phyloP scores from a whole-genome alignment of 2,797 vertebrate genomes.

The Crenuchus spilurus region DNA sequence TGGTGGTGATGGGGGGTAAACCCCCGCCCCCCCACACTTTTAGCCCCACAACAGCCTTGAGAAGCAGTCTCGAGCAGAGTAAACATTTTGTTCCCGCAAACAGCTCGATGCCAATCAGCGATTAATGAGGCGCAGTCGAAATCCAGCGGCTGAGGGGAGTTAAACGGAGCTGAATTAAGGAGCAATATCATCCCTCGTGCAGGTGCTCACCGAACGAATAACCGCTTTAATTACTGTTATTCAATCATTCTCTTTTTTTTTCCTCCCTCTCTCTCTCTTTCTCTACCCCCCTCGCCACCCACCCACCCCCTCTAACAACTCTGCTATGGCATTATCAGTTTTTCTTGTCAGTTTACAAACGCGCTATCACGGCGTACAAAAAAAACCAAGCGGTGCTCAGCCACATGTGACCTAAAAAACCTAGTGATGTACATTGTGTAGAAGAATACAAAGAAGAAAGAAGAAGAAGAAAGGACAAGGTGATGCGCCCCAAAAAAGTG shows the following conservation, averaged over 20 bases:
- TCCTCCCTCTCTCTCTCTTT: conserved; percentile 45
- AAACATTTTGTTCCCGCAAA: conserved; percentile 82
- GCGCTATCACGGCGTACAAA: conserved; percentile 80
- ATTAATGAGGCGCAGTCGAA: conserved; percentile 84
- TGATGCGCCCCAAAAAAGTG: conserved; percentile 11
- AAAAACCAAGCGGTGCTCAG: conserved; percentile 48
- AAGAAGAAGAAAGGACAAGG: conserved; percentile 47
- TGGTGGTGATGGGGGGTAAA: not conserved
- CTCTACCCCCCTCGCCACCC: conserved; percentile 29
- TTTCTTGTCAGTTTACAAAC: conserved; percentile 92
- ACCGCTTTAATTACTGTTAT: conserved; percentile 99
- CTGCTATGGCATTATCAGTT: conserved; percentile 93
- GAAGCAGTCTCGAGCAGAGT: conserved; percentile 76
- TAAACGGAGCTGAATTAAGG: conserved; percentile 98
- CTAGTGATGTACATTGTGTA: conserved; percentile 17
- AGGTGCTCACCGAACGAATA: conserved; percentile 98
- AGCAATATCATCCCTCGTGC: conserved; percentile 97
- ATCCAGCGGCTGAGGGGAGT: conserved; percentile 85
- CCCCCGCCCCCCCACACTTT: conserved; percentile 2
- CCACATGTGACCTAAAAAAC: conserved; percentile 83
- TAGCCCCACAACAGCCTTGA: conserved; percentile 64
- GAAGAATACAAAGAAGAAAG: conserved; percentile 4
- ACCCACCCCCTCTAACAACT: conserved; percentile 67
- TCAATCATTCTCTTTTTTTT: conserved; percentile 95
- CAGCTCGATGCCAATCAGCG: conserved; percentile 83